Percentiles rank a stretch among this genome's conserved stretches.
Evolutionary conservation across 2,888 invertebrate genomes (phyloP).

Genomic region (Callimorpha dominula): DNA sequence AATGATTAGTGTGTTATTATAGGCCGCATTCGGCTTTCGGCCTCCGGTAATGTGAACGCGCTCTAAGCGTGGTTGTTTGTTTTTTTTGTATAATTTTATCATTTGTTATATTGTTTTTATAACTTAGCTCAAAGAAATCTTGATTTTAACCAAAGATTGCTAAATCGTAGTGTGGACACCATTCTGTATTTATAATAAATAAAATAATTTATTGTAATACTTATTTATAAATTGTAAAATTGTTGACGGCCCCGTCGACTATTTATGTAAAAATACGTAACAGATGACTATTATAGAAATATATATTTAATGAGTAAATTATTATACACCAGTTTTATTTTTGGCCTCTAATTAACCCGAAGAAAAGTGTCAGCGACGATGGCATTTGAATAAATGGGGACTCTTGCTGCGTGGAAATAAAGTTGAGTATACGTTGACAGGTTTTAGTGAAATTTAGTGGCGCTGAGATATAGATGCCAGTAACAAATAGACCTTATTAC

Average conservation of each 20-base stretch:
- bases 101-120: conserved; percentile 71
- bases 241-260: conserved; percentile 38
- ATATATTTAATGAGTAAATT: conserved; percentile 81
- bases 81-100: conserved; percentile 61
- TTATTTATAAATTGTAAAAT: conserved; percentile 54
- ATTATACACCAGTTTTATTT: conserved; percentile 55
- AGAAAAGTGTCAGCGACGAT: too few species aligned
- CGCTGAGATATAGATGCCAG: too few species aligned
- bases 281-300: conserved; percentile 80
- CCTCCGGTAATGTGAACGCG: conserved; percentile 47
- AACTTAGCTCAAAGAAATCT: conserved; percentile 62
- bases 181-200: conserved; percentile 64
- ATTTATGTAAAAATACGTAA: conserved; percentile 74
- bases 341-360: too few species aligned
- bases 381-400: too few species aligned
- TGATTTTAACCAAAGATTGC: conserved; percentile 77
- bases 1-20: conserved; percentile 40
- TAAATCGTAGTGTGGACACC: conserved; percentile 56
- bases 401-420: too few species aligned
- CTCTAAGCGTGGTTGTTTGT: conserved; percentile 63
- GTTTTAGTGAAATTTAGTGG: too few species aligned
- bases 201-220: conserved; percentile 64
- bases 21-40: conserved; percentile 30
- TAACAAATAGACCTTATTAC: too few species aligned
- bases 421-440: too few species aligned